phyloP scores from a whole-genome alignment of 2,888 invertebrate genomes.

The Drosophila paramelanica region DNA sequence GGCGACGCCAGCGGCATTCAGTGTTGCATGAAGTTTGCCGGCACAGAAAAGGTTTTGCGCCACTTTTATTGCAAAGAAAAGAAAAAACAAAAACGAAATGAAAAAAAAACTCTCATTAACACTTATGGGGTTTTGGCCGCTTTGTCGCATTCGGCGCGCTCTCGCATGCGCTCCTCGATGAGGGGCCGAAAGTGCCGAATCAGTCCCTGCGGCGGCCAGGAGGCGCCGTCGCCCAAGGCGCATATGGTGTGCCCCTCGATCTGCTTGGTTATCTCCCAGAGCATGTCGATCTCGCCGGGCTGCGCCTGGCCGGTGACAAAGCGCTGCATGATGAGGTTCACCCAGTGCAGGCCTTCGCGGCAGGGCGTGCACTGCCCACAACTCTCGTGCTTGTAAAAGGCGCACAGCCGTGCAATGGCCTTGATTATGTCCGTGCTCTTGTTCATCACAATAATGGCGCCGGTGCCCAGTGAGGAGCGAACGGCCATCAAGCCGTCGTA shows the following conservation, averaged over 20 bases:
- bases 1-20: slow-evolving; percentile 45
- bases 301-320: slow-evolving; percentile 95
- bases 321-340: slow-evolving; percentile 92
- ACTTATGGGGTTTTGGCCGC: slow-evolving; percentile 15
- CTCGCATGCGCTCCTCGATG: slow-evolving; percentile 92
- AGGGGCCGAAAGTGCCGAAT: slow-evolving; percentile 98
- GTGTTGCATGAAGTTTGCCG: slow-evolving; percentile 58
- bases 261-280: slow-evolving; percentile 99
- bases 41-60: slow-evolving; percentile 9
- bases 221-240: slow-evolving; percentile 98
- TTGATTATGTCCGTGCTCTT: slow-evolving; percentile 97
- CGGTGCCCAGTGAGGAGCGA: slow-evolving; percentile 97
- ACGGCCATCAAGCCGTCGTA: slow-evolving; percentile 97
- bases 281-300: slow-evolving; percentile 97
- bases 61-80: slow-evolving; percentile 30
- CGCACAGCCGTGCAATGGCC: slow-evolving; percentile 96
- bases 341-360: slow-evolving; percentile 97
- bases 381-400: slow-evolving; percentile 99
- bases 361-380: slow-evolving; percentile 99
- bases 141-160: slow-evolving; percentile 79
- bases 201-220: slow-evolving; percentile 99
- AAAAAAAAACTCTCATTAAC: not conserved
- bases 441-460: slow-evolving; percentile 99
- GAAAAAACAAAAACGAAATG: too few relatives aligned
- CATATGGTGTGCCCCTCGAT: slow-evolving; percentile 99